Evolutionary conservation across 2,113 vertebrate species (phyloP).

Genomic region (Salvelinus fontinalis): DNA sequence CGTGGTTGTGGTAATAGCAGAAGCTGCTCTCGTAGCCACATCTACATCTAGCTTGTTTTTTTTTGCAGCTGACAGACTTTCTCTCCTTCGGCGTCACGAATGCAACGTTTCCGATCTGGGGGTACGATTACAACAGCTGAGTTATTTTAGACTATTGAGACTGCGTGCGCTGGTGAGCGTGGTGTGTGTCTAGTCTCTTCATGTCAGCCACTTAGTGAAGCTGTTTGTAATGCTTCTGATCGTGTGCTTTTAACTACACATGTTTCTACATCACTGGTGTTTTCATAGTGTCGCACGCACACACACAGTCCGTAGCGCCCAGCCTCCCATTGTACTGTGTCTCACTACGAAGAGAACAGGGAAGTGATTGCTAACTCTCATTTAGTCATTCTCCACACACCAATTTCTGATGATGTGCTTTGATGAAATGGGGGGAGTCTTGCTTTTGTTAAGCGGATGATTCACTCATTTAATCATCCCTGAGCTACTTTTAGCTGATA

Average conservation of each 20-base stretch:
- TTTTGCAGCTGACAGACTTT: background rate
- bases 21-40: background rate
- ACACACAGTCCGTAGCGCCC: background rate
- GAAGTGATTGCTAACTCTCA: background rate
- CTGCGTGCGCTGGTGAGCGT: background rate
- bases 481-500: background rate
- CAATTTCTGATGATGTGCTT: slow-evolving; percentile 1
- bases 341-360: too few relatives aligned
- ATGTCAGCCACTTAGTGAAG: background rate
- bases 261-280: background rate
- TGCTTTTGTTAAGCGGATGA: background rate
- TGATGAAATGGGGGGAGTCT: background rate
- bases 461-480: background rate
- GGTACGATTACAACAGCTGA: background rate
- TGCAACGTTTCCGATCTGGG: background rate
- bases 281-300: background rate
- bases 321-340: too few relatives aligned
- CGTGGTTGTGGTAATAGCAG: background rate
- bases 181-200: background rate
- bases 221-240: background rate
- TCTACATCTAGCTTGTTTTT: background rate
- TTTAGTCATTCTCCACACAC: background rate
- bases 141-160: background rate
- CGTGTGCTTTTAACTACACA: background rate
- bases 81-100: too few relatives aligned